A percentile compares a stretch with the other conserved stretches of the same genome.
Conservation (phyloP, 2,888 invertebrate genomes). For the Bembecia ichneumoniformis region DNA sequence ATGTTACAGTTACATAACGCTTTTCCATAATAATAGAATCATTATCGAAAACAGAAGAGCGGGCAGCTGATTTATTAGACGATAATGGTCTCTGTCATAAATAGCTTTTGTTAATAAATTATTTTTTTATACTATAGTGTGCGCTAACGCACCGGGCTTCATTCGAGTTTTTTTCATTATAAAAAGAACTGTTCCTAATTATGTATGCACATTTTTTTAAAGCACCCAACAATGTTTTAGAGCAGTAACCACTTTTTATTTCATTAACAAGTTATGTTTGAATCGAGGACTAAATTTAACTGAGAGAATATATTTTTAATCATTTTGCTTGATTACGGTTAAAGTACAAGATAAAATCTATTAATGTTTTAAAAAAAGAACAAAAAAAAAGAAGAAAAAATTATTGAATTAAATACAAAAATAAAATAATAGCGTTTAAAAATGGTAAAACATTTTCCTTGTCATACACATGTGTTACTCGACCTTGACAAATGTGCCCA, state of each 20-base stretch:
- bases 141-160: slow-evolving; percentile 46
- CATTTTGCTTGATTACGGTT: too few species aligned
- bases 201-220: slow-evolving; percentile 43
- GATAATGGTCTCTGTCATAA: slow-evolving; percentile 71
- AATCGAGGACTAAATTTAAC: too few species aligned
- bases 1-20: slow-evolving; percentile 72
- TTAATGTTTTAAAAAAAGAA: too few species aligned
- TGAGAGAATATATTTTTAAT: too few species aligned
- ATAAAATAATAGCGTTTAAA: too few species aligned
- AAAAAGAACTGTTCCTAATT: slow-evolving; percentile 45
- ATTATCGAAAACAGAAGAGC: slow-evolving; percentile 73
- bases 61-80: slow-evolving; percentile 73
- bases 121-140: slow-evolving; percentile 44
- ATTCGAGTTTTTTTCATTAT: slow-evolving; percentile 33
- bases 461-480: slow-evolving; percentile 46
- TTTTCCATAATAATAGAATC: slow-evolving; percentile 74
- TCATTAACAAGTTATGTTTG: background rate
- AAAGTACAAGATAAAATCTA: too few species aligned
- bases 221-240: slow-evolving; percentile 1
- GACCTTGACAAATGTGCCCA: slow-evolving; percentile 55
- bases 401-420: too few species aligned
- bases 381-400: too few species aligned
- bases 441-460: too few species aligned
- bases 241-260: slow-evolving; percentile 1
- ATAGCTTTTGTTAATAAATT: slow-evolving; percentile 67